Evolutionary conservation across 2,797 vertebrate species (phyloP), one percentile per base, ranked within the genome.

Genomic region (Trematomus bernacchii): DNA sequence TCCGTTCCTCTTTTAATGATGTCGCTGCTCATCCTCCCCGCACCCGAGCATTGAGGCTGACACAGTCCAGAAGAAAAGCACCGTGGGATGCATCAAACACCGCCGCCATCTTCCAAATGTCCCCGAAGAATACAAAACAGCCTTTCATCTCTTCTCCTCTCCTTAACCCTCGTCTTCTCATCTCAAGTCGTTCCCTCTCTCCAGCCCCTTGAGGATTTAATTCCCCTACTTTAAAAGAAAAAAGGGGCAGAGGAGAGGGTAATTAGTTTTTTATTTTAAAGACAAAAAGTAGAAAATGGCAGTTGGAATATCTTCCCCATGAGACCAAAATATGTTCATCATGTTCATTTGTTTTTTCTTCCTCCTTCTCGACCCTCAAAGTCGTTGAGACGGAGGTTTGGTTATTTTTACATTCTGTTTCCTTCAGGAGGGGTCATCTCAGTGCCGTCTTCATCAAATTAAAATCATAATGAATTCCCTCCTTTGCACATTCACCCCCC

Each of bases 11-110:
- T 77, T 80, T 84, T 87, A 80, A 80, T 69, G 62, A 85, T 83
- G 81, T 70, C 70, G 79, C 66, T 33, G 55, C 72, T 79, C 80
- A 42, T 69, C 67, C 37, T 76, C 53, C 37, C 66, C 55, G 57
- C 21, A 37, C 71, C 51, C 62, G 60, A 42, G 65, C 70, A 66
- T 6, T 4, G 61, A 70, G 67, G 77, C 55, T 83, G 85, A 91
- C 79, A 82, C 46, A 85, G 77, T 93, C 91, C 90, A 91, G 90
- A 85, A 70, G 80, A 81, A 87, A 87, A 91, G 89, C 90, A 90
- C 90, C 87, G 82, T 85, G 82, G 86, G 84, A 89, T 76, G 88
- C 86, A 81, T 88, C 88, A 87, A 84, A 83, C 80, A 27, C 72
- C 30, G n/a, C 58, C 42, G 74, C 85, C 71, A 52, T 77, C 81